A percentile compares a stretch with the other conserved stretches of the same genome.
Conservation (phyloP, 2,888 invertebrate genomes). For the Oegoconia quadripuncta region DNA sequence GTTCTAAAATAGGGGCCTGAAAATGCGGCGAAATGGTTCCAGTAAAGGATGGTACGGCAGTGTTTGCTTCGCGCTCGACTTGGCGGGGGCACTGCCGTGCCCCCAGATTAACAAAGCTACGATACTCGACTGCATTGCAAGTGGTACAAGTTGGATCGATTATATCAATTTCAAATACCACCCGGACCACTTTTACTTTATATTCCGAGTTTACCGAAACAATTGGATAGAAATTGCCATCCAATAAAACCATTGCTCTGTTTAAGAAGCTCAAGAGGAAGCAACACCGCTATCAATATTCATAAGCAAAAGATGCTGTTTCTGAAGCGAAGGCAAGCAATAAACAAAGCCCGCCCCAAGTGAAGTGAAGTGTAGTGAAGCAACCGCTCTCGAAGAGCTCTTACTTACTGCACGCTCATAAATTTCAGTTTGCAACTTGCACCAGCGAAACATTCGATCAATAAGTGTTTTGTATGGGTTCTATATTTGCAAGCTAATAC, state of each 20-base stretch:
- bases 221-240: constrained; percentile 35
- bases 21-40: too few relatives aligned
- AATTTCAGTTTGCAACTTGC: constrained; percentile 77
- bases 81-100: too few relatives aligned
- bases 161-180: too few relatives aligned
- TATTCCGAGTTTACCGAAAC: neutral
- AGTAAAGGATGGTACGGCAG: too few relatives aligned
- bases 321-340: constrained; percentile 63
- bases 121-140: too few relatives aligned
- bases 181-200: too few relatives aligned
- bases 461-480: constrained; percentile 76
- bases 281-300: constrained; percentile 70
- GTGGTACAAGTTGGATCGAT: too few relatives aligned
- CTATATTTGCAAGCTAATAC: constrained; percentile 76
- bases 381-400: constrained; percentile 60
- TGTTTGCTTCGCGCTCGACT: too few relatives aligned
- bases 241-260: constrained; percentile 52
- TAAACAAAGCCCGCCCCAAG: constrained; percentile 65
- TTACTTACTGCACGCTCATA: constrained; percentile 64
- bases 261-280: constrained; percentile 62
- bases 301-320: constrained; percentile 62
- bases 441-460: constrained; percentile 71
- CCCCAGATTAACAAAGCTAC: too few relatives aligned
- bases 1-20: too few relatives aligned
- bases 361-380: constrained; percentile 47